Evolutionary conservation across 2,113 vertebrate species (phyloP).

Genomic region (Sitta europaea): DNA sequence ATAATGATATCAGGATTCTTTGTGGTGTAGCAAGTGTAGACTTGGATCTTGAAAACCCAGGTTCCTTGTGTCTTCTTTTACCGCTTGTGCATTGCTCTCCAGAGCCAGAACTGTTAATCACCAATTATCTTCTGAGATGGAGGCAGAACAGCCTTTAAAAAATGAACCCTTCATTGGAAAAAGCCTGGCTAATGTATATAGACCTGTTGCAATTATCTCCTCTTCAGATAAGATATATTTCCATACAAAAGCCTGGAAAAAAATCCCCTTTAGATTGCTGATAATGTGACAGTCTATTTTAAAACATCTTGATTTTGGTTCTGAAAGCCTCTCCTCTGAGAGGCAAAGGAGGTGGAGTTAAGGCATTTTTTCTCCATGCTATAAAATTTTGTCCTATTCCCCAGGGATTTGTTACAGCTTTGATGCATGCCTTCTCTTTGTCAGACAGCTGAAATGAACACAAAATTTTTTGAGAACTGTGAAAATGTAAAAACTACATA

Average conservation of each 20-base stretch:
- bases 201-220: not conserved
- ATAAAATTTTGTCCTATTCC: not conserved
- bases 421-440: not conserved
- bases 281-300: slow-evolving; percentile 13
- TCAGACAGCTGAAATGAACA: not conserved
- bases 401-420: not conserved
- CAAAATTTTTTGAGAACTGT: not conserved
- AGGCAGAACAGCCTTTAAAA: not conserved
- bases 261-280: not conserved
- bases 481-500: not conserved
- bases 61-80: not conserved
- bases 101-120: not conserved
- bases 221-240: slow-evolving; percentile 28
- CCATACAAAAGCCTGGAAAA: slow-evolving; percentile 8
- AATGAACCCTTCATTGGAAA: not conserved
- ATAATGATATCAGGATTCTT: not conserved
- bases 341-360: not conserved
- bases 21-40: not conserved
- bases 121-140: not conserved
- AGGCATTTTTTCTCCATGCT: not conserved
- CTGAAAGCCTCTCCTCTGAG: not conserved
- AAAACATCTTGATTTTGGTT: slow-evolving; percentile 13
- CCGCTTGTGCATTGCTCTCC: not conserved
- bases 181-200: not conserved
- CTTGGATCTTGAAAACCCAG: not conserved